These are phyloP conservation scores for Chaenocephalus aceratus DNA, from an alignment of 2,113 vertebrate species.

Conservation along the genomic window DNA sequence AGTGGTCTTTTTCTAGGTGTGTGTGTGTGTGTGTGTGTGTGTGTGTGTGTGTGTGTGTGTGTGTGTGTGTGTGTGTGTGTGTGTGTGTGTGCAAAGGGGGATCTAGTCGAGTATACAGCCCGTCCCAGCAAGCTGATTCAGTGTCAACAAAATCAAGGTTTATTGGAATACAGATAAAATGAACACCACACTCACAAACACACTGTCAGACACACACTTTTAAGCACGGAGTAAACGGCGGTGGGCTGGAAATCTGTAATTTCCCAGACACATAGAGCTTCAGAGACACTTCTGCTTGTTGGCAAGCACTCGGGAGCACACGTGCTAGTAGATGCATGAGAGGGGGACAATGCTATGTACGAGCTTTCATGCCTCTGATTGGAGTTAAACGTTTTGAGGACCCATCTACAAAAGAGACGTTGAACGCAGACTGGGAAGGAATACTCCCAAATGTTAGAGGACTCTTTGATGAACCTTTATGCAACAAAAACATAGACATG, in stretches of 20 bases:
- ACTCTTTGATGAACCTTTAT: not conserved
- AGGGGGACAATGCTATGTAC: not conserved
- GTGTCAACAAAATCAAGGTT: conserved; percentile 61
- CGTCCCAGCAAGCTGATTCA: conserved; percentile 46
- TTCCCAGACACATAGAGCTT: conserved; percentile 18
- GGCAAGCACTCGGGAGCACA: conserved; percentile 11
- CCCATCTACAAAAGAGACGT: not conserved
- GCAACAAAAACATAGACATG: not conserved
- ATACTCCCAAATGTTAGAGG: not conserved
- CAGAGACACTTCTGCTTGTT: conserved; percentile 3
- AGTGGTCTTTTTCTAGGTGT: conserved; percentile 39
- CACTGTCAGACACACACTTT: conserved; percentile 29
- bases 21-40: not conserved
- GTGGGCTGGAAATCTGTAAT: conserved; percentile 41
- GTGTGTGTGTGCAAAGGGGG: not conserved
- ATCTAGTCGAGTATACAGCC: conserved; percentile 11
- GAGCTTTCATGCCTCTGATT: not conserved
- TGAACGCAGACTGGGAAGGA: not conserved
- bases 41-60: conserved; percentile 1
- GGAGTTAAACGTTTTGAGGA: conserved; percentile 2
- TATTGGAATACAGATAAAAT: conserved; percentile 59
- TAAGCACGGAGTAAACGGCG: conserved; percentile 35
- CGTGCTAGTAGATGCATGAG: conserved; percentile 11
- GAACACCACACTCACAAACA: conserved; percentile 16
- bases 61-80: not conserved